A percentile compares a stretch with the other conserved stretches of the same genome.
These are phyloP conservation scores for Carduelis carduelis DNA, from an alignment of 2,797 vertebrate genomes.

Conservation along the genomic window DNA sequence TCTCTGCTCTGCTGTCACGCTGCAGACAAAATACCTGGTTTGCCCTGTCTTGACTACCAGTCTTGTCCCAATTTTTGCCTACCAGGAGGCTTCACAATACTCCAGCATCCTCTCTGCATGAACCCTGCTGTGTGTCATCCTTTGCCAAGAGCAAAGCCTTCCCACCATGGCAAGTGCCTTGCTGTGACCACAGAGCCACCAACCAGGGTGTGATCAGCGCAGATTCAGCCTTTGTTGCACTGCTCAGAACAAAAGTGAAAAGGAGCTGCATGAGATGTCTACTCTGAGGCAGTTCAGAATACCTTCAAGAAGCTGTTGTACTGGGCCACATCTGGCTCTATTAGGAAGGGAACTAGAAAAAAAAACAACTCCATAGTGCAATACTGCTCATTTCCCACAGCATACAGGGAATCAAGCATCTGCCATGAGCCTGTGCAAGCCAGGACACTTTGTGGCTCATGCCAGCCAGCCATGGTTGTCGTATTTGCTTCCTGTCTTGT, in stretches of 20 bases:
- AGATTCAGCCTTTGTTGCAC: background rate
- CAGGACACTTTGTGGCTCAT: background rate
- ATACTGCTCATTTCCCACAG: background rate
- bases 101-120: background rate
- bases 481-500: background rate
- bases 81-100: background rate
- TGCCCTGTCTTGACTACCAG: background rate
- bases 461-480: background rate
- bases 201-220: rapidly evolving
- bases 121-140: rapidly evolving
- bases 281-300: background rate
- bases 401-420: background rate
- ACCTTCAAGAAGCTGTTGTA: background rate
- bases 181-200: rapidly evolving
- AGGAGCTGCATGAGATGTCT: background rate
- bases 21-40: background rate
- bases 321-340: background rate
- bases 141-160: rapidly evolving
- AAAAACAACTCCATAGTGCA: background rate
- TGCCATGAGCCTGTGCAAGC: background rate
- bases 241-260: background rate
- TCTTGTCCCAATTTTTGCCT: background rate
- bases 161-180: rapidly evolving
- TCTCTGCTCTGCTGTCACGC: background rate
- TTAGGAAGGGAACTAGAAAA: background rate